These are phyloP conservation scores for Oryctes rhinoceros DNA, from an alignment of 1,140 invertebrate species.

Conservation along the genomic window DNA sequence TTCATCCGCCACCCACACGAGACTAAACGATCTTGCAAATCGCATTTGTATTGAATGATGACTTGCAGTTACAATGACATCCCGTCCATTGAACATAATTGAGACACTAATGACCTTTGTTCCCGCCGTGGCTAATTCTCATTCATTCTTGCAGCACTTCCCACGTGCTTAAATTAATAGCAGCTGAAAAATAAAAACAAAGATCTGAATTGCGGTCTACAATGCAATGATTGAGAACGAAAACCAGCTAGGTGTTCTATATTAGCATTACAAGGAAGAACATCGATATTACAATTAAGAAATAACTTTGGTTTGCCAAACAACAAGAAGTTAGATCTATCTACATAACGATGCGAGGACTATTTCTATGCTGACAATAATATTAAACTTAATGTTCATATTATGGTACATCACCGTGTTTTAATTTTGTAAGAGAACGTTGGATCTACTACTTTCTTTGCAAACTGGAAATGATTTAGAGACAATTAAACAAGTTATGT, in stretches of 20 bases:
- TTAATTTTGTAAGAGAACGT: no score
- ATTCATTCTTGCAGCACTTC: slow-evolving; percentile 14
- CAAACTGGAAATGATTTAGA: no score
- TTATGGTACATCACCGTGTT: no score
- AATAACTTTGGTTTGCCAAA: neutral
- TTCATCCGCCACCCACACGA: neutral
- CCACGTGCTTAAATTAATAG: slow-evolving; percentile 6
- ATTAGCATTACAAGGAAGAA: neutral
- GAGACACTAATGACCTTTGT: slow-evolving; percentile 25
- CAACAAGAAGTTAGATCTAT: no score
- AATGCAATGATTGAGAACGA: neutral
- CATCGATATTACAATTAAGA: neutral
- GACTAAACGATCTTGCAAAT: slow-evolving; percentile 30
- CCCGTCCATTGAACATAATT: slow-evolving; percentile 8
- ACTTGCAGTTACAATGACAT: slow-evolving; percentile 8
- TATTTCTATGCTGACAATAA: no score
- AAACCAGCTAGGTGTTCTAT: slow-evolving; percentile 2
- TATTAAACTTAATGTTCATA: no score
- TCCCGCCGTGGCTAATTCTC: neutral
- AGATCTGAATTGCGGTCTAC: slow-evolving; percentile 2
- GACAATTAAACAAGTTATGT: no score
- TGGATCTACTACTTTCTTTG: no score
- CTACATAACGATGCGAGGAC: no score
- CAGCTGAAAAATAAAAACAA: slow-evolving; percentile 19
- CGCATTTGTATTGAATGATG: slow-evolving; percentile 18